Conservation (phyloP, 2,888 invertebrate genomes). For the Drosophila fulvimacula region DNA sequence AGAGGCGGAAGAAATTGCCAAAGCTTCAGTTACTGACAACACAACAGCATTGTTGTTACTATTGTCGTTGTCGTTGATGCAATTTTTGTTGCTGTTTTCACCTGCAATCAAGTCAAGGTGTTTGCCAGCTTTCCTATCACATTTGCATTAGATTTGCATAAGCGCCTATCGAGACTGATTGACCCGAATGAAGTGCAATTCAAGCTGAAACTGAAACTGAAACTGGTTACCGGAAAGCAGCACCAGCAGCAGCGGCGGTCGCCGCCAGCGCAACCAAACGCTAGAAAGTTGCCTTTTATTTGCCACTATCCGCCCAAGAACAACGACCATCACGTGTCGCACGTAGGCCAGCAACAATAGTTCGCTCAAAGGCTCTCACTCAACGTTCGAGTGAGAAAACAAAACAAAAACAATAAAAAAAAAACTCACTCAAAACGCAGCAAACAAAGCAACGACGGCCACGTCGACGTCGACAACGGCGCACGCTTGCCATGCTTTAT, state of each 20-base stretch:
- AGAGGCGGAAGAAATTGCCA: conserved; percentile 76
- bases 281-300: conserved; percentile 65
- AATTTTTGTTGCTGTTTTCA: conserved; percentile 53
- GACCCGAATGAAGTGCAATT: conserved; percentile 64
- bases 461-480: conserved; percentile 48
- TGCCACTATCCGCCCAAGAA: conserved; percentile 52
- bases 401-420: conserved; percentile 5
- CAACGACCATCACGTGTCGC: conserved; percentile 68
- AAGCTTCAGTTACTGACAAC: conserved; percentile 42
- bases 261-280: conserved; percentile 7
- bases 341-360: conserved; percentile 47
- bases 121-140: conserved; percentile 69
- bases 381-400: conserved; percentile 17
- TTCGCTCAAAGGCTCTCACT: conserved; percentile 42
- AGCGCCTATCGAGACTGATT: conserved; percentile 58
- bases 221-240: conserved; percentile 72
- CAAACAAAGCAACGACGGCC: conserved; percentile 63
- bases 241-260: background rate
- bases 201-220: conserved; percentile 15
- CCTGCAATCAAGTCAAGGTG: conserved; percentile 71
- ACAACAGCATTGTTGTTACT: conserved; percentile 23
- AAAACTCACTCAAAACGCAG: conserved; percentile 69
- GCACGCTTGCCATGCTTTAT: conserved; percentile 73
- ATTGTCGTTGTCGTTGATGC: conserved; percentile 29
- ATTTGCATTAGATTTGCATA: conserved; percentile 74